Percentiles rank a stretch among this genome's conserved stretches.
These are phyloP conservation scores for Gryllus longicercus DNA, from an alignment of 2,888 invertebrate species.

Conservation along the genomic window DNA sequence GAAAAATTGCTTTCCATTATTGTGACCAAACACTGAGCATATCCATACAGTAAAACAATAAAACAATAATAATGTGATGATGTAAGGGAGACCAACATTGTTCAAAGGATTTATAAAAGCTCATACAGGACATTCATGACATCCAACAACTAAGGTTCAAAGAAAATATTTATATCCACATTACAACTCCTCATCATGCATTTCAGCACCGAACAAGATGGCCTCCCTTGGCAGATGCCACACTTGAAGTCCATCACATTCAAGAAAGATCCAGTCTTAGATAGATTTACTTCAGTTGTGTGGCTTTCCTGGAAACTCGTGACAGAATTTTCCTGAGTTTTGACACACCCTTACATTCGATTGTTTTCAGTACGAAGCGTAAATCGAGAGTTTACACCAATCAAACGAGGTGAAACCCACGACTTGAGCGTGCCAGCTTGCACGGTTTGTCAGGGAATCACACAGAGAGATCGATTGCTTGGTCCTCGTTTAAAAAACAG, in stretches of 20 bases:
- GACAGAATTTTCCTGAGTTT: conserved; percentile 39
- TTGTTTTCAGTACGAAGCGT: conserved; percentile 36
- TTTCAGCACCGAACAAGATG: conserved; percentile 37
- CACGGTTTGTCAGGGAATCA: conserved; percentile 23
- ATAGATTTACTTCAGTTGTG: conserved; percentile 37
- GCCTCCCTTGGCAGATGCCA: conserved; percentile 38
- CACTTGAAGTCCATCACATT: conserved; percentile 38
- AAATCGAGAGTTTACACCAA: conserved; percentile 37
- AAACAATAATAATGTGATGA: conserved; percentile 40
- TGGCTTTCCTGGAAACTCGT: conserved; percentile 38
- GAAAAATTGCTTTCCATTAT: conserved; percentile 43
- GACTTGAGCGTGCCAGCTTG: conserved; percentile 12
- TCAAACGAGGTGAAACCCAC: conserved; percentile 32
- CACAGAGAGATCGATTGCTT: conserved; percentile 36
- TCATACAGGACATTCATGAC: conserved; percentile 42
- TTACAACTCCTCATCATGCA: conserved; percentile 35
- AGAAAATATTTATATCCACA: conserved; percentile 38
- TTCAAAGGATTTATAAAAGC: conserved; percentile 40
- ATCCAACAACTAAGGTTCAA: conserved; percentile 42
- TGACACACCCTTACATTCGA: conserved; percentile 36
- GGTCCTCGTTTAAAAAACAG: conserved; percentile 36
- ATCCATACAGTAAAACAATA: conserved; percentile 43
- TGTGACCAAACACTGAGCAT: conserved; percentile 45
- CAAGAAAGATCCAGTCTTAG: conserved; percentile 40
- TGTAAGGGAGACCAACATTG: conserved; percentile 41